phyloP scores from a whole-genome alignment of 2,797 vertebrate genomes.

The Chiropotes sagulatus region DNA sequence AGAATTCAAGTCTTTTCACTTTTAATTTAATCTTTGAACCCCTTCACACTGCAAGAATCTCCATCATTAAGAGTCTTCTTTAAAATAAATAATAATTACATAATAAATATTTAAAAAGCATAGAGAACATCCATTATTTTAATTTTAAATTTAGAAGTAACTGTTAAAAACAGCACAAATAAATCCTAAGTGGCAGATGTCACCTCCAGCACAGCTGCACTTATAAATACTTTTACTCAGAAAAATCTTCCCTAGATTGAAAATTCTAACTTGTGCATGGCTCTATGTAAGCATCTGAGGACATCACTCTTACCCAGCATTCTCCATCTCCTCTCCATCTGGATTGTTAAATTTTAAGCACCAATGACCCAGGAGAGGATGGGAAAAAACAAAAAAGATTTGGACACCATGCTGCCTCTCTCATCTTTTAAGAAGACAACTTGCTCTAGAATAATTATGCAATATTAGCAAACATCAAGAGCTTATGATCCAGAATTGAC shows the following conservation, averaged over 20 bases:
- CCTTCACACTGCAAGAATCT: background rate
- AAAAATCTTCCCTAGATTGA: background rate
- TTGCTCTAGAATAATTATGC: background rate
- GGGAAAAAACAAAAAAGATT: background rate
- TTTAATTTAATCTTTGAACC: background rate
- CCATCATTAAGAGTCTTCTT: background rate
- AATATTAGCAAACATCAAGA: slow-evolving; percentile 31
- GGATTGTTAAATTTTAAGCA: background rate
- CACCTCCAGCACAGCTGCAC: background rate
- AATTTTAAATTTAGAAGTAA: slow-evolving; percentile 41
- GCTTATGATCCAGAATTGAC: background rate
- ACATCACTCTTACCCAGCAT: background rate
- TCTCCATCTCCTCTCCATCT: background rate
- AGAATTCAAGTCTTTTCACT: slow-evolving; percentile 22
- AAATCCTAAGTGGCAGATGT: background rate
- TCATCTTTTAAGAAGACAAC: slow-evolving; percentile 27
- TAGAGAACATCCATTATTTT: background rate
- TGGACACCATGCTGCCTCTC: background rate
- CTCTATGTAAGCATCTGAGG: background rate
- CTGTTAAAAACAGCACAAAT: slow-evolving; percentile 42
- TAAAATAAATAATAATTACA: background rate
- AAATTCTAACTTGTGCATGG: background rate
- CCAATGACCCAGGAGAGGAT: background rate
- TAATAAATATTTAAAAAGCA: background rate
- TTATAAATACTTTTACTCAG: slow-evolving; percentile 12